These are phyloP conservation scores for Gerris buenoi DNA, from an alignment of 1,140 invertebrate genomes.

Conservation along the genomic window DNA sequence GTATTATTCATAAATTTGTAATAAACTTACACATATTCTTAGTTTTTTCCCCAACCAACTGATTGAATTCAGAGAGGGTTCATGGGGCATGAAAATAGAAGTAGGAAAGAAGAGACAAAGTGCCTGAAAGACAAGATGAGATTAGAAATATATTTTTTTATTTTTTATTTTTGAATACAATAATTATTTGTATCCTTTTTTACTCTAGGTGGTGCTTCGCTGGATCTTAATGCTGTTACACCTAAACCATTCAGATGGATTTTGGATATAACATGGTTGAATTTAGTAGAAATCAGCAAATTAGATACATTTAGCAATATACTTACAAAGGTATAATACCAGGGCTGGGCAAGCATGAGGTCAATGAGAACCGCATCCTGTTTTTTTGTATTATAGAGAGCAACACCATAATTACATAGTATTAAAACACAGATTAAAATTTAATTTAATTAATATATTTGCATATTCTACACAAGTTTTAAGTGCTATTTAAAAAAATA, in stretches of 20 bases:
- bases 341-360: no score
- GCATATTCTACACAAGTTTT: no score
- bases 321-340: conserved; percentile 58
- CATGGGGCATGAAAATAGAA: not conserved
- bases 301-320: conserved; percentile 67
- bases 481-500: no score
- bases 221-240: conserved; percentile 81
- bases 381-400: no score
- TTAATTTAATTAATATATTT: no score
- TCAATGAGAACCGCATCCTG: no score
- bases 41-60: no score
- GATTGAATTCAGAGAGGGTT: not conserved
- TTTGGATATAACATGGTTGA: conserved; percentile 89
- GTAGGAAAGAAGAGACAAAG: not conserved
- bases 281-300: conserved; percentile 87
- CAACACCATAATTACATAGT: no score
- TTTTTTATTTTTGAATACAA: not conserved
- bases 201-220: conserved; percentile 60
- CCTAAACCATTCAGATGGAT: conserved; percentile 93
- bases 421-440: no score
- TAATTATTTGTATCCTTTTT: conserved; percentile 3
- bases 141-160: not conserved
- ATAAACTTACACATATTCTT: no score
- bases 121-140: not conserved
- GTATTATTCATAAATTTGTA: no score